Evolutionary conservation across 2,113 vertebrate genomes (phyloP).

Genomic region (Oxygymnocypris stewartii): DNA sequence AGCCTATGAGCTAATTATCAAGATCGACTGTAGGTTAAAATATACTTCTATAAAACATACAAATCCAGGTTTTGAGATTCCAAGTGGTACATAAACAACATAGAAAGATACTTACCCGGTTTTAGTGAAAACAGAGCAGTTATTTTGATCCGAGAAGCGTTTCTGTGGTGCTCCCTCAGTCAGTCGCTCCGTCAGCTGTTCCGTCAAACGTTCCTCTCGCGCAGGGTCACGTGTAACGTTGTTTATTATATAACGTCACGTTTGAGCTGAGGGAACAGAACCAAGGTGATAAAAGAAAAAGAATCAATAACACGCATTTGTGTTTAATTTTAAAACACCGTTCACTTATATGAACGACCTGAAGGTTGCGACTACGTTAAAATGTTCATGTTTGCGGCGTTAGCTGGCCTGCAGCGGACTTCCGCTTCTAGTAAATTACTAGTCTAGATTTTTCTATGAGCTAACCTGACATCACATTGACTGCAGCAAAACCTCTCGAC

Average conservation of each 20-base stretch:
- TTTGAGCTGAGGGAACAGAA: constrained; percentile 8
- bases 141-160: not conserved
- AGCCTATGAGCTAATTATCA: constrained; percentile 6
- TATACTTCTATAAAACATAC: not conserved
- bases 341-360: not conserved
- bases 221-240: constrained; percentile 41
- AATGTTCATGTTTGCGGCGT: not conserved
- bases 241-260: constrained; percentile 45
- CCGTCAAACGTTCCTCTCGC: constrained; percentile 18
- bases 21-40: not conserved
- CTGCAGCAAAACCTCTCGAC: constrained; percentile 27
- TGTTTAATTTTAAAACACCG: not conserved
- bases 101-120: constrained; percentile 3
- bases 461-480: constrained; percentile 15
- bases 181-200: not conserved
- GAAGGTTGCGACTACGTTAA: not conserved
- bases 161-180: constrained; percentile 25
- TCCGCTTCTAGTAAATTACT: not conserved
- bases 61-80: not conserved
- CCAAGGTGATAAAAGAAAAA: not conserved
- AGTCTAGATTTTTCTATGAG: not conserved
- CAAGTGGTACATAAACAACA: not conserved
- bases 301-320: not conserved
- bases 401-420: not conserved
- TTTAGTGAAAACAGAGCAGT: not conserved